phyloP scores from a whole-genome alignment of 1,140 invertebrate species.

The Hesperophylax magnus region DNA sequence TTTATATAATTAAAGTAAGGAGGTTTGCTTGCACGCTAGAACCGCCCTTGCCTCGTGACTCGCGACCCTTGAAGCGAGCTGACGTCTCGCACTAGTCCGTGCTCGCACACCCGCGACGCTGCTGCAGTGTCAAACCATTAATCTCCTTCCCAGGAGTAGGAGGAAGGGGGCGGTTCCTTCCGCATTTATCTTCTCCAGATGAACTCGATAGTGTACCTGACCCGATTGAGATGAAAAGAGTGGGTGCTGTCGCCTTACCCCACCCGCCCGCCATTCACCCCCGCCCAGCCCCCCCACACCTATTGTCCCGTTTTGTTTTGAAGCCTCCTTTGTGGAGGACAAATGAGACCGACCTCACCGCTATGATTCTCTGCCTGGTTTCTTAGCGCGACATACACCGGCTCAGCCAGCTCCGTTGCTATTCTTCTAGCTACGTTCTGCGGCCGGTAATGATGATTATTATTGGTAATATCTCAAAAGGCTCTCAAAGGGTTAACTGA shows the following conservation, averaged over 20 bases:
- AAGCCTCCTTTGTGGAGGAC: conserved; percentile 5
- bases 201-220: conserved; percentile 53
- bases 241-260: not conserved
- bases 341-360: not conserved
- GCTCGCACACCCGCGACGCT: not conserved
- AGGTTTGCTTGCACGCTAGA: no score
- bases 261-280: no score
- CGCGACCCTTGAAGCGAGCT: not conserved
- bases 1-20: no score
- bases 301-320: conserved; percentile 46
- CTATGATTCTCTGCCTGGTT: not conserved
- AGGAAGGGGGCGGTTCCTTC: not conserved
- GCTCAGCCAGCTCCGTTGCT: no score
- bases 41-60: no score
- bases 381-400: not conserved
- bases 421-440: no score
- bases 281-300: not conserved
- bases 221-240: conserved; percentile 45
- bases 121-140: not conserved
- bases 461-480: no score
- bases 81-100: not conserved
- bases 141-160: not conserved
- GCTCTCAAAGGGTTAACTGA: no score
- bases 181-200: conserved; percentile 50
- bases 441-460: no score